These are phyloP conservation scores for Stictocephala bisonia DNA, from an alignment of 2,888 invertebrate species.

Conservation along the genomic window DNA sequence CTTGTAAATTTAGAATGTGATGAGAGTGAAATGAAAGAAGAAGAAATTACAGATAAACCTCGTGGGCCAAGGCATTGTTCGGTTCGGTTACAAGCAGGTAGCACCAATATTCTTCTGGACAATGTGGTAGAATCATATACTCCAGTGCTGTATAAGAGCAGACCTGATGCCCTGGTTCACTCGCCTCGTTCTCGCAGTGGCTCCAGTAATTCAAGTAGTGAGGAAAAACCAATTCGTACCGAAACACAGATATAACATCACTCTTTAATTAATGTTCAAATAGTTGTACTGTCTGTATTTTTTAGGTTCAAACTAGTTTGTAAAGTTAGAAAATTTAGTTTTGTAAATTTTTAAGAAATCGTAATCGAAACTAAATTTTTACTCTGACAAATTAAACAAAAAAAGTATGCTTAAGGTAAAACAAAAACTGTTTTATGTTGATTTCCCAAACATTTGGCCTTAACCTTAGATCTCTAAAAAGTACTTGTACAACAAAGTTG, in stretches of 20 bases:
- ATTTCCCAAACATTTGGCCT: too few species aligned
- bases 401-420: too few species aligned
- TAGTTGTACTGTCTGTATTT: too few species aligned
- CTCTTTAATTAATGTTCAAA: too few species aligned
- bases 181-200: slow-evolving; percentile 24
- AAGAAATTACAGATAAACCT: slow-evolving; percentile 16
- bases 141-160: slow-evolving; percentile 67
- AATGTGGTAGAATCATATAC: slow-evolving; percentile 70
- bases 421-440: too few species aligned
- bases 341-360: too few species aligned
- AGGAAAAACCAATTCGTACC: slow-evolving; percentile 29
- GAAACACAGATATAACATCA: slow-evolving; percentile 45
- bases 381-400: too few species aligned
- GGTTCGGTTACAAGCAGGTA: slow-evolving; percentile 79
- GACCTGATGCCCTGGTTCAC: slow-evolving; percentile 35
- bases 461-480: too few species aligned
- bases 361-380: too few species aligned
- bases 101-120: slow-evolving; percentile 83
- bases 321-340: too few species aligned
- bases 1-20: slow-evolving; percentile 52
- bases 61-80: slow-evolving; percentile 80
- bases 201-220: neutral
- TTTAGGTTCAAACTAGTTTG: too few species aligned
- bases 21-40: slow-evolving; percentile 26
- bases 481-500: too few species aligned